Evolutionary conservation across 2,888 invertebrate genomes (phyloP).

Genomic region (Tanytarsus gracilentus): DNA sequence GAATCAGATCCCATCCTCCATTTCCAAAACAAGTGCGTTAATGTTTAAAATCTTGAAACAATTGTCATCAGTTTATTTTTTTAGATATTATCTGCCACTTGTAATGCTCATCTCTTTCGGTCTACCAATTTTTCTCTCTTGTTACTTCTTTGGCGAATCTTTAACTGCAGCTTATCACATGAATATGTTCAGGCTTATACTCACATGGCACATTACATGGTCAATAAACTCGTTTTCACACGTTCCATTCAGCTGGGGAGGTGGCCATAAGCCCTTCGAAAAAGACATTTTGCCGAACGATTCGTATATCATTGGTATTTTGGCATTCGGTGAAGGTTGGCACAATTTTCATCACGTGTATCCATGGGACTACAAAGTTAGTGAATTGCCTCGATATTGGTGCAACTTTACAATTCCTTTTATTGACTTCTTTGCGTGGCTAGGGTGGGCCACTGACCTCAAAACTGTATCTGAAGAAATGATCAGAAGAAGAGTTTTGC

Average conservation of each 20-base stretch:
- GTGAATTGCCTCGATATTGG: constrained; percentile 46
- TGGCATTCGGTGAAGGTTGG: constrained; percentile 16
- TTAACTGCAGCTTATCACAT: neutral
- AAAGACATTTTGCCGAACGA: constrained; percentile 18
- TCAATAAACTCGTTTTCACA: constrained; percentile 1
- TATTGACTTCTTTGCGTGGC: constrained; percentile 34
- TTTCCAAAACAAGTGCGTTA: constrained; percentile 59
- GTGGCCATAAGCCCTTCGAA: neutral
- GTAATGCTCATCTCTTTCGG: constrained; percentile 47
- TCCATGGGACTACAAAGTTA: constrained; percentile 56
- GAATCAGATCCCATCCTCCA: constrained; percentile 59
- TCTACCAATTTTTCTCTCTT: neutral
- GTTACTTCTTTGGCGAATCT: neutral
- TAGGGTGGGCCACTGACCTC: constrained; percentile 4
- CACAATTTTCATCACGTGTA: constrained; percentile 49
- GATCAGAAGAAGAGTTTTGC: constrained; percentile 45
- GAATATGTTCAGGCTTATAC: neutral
- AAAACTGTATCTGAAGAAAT: constrained; percentile 28
- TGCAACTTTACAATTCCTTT: constrained; percentile 44
- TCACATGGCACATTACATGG: constrained; percentile 12
- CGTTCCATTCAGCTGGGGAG: constrained; percentile 20
- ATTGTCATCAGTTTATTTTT: constrained; percentile 31
- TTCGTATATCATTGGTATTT: constrained; percentile 5
- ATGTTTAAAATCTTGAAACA: constrained; percentile 37
- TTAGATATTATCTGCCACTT: constrained; percentile 52